Base-by-base conservation (phyloP, 2,113 vertebrate genomes). In the Dryoscopus gambensis region DNA sequence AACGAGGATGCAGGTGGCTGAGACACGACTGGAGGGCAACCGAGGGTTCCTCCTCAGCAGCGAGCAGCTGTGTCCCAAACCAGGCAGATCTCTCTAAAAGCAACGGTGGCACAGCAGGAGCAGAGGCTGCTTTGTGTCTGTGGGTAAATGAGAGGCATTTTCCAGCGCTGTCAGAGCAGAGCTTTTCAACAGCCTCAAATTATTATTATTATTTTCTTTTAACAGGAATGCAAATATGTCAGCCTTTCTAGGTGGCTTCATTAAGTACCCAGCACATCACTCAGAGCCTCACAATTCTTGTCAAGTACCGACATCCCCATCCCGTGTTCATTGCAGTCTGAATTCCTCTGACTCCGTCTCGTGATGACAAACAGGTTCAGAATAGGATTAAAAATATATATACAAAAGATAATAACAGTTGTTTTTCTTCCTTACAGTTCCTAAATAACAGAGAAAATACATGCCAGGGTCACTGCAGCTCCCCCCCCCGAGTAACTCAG, bases 121-220 rank as follows among this genome's bases (percentile, higher is more conserved):
- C 40, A 62, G 79, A 24, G 35, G 42, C 92, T 93, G 79, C 73
- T 95, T 70, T 83, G 87, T 85, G 84, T 76, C 93, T 52, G 28
- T 2, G 55, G 35, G 10, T 19, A 50, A 80, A 84, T 30, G 77
- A 77, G 71, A 84, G 67, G 50, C 71, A 7, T 64, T 95, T 76
- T 92, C 74, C 33, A 11, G 92, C 40, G 4, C 90, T 87, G 87
- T 67, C 94, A 94, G 57, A 91, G 71, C 84, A 90, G 35, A 89
- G 90, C 88, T 95, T 93, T 94, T 88, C 87, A 89, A 69, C 95
- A 93, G 91, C 84, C 49, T 86, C 84, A 74, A 95, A 96, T 97
- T 92, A 93, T 92, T 92, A 71, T 89, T 89, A 85, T 85, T 94
- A 93, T 95, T 97, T 89, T 71, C 89, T 75, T 95, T 87, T 50